Conservation (phyloP, 2,113 vertebrate species). For the Oryzias melastigma region DNA sequence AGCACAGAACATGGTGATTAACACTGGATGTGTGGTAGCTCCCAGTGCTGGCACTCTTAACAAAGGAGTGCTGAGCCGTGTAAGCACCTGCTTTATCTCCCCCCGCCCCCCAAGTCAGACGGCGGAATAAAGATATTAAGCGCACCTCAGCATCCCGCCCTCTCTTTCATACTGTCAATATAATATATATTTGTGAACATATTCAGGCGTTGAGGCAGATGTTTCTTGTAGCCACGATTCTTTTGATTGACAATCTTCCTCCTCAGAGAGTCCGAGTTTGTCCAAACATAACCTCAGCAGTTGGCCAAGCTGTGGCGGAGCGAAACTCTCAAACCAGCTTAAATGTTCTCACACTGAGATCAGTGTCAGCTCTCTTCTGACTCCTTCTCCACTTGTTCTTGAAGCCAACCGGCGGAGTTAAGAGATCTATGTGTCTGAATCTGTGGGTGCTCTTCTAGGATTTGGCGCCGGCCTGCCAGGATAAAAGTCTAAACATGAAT, state of each 20-base stretch:
- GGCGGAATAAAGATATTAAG: constrained; percentile 67
- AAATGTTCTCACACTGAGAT: constrained; percentile 39
- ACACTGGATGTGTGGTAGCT: constrained; percentile 57
- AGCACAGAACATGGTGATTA: constrained; percentile 62
- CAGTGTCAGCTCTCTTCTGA: constrained; percentile 25
- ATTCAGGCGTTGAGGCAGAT: neutral
- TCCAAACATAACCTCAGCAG: constrained; percentile 10
- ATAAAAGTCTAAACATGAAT: constrained; percentile 18
- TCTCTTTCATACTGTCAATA: constrained; percentile 14
- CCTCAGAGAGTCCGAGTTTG: neutral
- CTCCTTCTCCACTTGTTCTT: constrained; percentile 23
- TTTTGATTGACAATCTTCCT: neutral
- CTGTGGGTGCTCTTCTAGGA: constrained; percentile 28
- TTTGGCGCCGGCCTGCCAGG: constrained; percentile 34
- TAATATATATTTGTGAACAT: neutral
- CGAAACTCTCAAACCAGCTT: constrained; percentile 20
- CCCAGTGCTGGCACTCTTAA: constrained; percentile 53
- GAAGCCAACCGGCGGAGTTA: constrained; percentile 20
- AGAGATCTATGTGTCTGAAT: constrained; percentile 29
- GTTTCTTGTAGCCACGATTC: neutral
- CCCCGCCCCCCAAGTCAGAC: constrained; percentile 38
- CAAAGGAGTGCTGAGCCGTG: constrained; percentile 57
- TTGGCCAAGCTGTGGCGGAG: constrained; percentile 14
- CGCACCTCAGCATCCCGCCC: constrained; percentile 8
- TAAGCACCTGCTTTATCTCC: constrained; percentile 47